Percentiles rank a stretch among this genome's conserved stretches.
These are phyloP conservation scores for Troides oblongomaculatus DNA, from an alignment of 2,888 invertebrate species.

Conservation along the genomic window DNA sequence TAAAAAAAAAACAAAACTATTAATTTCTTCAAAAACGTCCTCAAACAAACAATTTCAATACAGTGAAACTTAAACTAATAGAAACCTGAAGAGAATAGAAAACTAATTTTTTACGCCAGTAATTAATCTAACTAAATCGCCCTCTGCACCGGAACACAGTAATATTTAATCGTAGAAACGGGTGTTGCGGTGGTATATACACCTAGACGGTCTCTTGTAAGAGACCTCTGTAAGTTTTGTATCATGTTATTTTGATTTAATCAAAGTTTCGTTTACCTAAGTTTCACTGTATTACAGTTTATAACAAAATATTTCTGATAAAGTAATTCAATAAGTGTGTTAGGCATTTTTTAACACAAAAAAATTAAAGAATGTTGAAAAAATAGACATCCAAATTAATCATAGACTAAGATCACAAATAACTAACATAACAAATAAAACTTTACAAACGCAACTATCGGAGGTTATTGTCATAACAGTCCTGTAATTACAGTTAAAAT, in stretches of 20 bases:
- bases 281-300: background rate
- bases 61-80: background rate
- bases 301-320: too few relatives aligned
- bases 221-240: too few relatives aligned
- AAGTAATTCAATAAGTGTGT: background rate
- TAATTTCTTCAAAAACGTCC: background rate
- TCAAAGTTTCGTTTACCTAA: background rate
- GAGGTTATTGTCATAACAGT: slow-evolving; percentile 10
- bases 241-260: too few relatives aligned
- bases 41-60: background rate
- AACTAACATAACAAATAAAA: slow-evolving; percentile 3
- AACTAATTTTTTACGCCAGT: too few relatives aligned
- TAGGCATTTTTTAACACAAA: background rate
- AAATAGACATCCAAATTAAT: background rate
- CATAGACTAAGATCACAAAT: slow-evolving; percentile 14
- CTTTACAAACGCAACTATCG: slow-evolving; percentile 5
- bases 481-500: slow-evolving; percentile 1
- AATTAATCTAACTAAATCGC: too few relatives aligned
- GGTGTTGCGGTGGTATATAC: too few relatives aligned
- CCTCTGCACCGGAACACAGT: too few relatives aligned
- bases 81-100: background rate
- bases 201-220: too few relatives aligned
- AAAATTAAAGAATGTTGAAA: background rate
- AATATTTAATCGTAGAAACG: too few relatives aligned
- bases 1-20: background rate